A percentile compares a stretch with the other conserved stretches of the same genome.
phyloP scores from a whole-genome alignment of 2,888 invertebrate genomes.

The Epinotia brunnichana region DNA sequence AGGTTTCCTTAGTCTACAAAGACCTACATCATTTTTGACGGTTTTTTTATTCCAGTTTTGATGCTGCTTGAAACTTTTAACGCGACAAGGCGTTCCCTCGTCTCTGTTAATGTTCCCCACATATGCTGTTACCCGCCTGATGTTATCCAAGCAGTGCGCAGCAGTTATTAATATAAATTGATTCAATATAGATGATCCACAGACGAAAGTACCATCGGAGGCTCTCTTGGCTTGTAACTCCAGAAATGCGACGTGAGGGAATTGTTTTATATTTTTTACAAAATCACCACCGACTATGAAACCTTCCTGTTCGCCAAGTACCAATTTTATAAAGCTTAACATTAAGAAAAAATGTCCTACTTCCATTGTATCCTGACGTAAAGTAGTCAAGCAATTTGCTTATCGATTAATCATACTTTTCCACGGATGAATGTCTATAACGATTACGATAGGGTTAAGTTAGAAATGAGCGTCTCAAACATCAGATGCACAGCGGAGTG shows the following conservation, averaged over 20 bases:
- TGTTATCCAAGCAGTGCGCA: slow-evolving; percentile 54
- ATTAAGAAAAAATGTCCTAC: not conserved
- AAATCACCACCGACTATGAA: slow-evolving; percentile 18
- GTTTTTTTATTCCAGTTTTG: not conserved
- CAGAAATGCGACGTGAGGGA: slow-evolving; percentile 53
- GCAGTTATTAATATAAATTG: slow-evolving; percentile 55
- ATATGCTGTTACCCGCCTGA: not conserved
- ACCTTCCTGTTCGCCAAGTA: not conserved
- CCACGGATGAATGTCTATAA: not conserved
- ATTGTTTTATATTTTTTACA: slow-evolving; percentile 45
- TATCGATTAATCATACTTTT: slow-evolving; percentile 17
- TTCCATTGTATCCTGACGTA: not conserved
- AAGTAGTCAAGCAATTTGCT: not conserved
- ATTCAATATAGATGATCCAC: slow-evolving; percentile 57
- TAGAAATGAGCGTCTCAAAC: not conserved
- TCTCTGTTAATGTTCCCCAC: slow-evolving; percentile 11
- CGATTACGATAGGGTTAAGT: slow-evolving; percentile 6
- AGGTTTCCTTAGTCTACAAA: not conserved
- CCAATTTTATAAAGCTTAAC: not conserved
- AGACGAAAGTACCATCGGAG: slow-evolving; percentile 42
- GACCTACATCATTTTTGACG: not conserved
- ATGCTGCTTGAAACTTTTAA: not conserved
- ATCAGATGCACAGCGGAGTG: not conserved
- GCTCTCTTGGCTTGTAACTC: not conserved
- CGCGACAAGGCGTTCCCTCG: not conserved